Conservation (phyloP, 2,888 invertebrate genomes). For the Melinopterus prodromus region DNA sequence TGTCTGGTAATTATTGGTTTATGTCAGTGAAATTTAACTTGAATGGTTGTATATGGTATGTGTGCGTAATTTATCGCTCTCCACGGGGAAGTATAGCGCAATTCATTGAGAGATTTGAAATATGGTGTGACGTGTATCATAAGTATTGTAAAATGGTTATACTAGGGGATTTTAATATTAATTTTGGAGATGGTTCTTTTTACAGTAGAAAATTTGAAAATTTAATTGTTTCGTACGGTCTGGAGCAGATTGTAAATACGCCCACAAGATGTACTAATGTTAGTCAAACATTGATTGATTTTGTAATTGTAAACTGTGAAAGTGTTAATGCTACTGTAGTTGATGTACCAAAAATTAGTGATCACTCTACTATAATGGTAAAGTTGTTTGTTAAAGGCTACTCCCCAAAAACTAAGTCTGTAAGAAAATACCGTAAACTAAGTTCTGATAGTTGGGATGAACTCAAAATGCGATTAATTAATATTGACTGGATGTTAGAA, state of each 20-base stretch:
- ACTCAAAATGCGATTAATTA: not conserved
- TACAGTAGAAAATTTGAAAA: no score
- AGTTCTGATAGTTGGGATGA: not conserved
- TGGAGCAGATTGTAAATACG: not conserved
- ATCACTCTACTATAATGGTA: not conserved
- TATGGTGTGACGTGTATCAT: no score
- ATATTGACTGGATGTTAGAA: not conserved
- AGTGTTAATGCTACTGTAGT: not conserved
- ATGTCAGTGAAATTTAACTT: no score
- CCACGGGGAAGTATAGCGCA: no score
- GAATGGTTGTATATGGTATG: no score
- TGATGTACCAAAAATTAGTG: not conserved
- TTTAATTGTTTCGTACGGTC: no score
- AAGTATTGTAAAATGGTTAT: no score
- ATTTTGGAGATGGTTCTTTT: no score
- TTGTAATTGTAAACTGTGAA: not conserved
- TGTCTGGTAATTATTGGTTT: no score
- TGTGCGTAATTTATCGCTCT: no score
- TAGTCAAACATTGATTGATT: not conserved
- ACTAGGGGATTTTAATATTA: no score
- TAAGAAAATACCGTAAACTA: not conserved
- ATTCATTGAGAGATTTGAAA: no score
- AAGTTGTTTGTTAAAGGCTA: not conserved
- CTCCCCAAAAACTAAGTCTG: not conserved
- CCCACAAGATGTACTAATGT: not conserved